A percentile compares a stretch with the other conserved stretches of the same genome.
These are phyloP conservation scores for Catajapyx aquilonaris DNA, from an alignment of 1,140 invertebrate species.

Conservation along the genomic window DNA sequence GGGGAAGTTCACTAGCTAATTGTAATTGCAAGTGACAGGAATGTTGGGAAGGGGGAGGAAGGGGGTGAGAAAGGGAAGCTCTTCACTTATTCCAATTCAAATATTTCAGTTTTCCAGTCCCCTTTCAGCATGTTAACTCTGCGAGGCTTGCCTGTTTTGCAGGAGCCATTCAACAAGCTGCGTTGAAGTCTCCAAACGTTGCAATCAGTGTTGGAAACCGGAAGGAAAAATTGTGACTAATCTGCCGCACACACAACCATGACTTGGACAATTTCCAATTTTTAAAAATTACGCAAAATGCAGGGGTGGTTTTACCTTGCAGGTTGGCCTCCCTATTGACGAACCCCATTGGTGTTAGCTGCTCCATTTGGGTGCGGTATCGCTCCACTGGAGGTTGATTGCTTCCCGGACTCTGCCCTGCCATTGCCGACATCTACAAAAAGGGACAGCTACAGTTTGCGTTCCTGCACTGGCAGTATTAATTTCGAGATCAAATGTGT, in stretches of 20 bases:
- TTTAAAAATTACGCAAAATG: conserved; percentile 1
- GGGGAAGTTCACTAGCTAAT: no score
- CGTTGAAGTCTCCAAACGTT: conserved; percentile 93
- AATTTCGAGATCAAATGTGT: no score
- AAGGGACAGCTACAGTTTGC: no score
- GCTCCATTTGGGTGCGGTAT: conserved; percentile 86
- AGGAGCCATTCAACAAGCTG: conserved; percentile 84
- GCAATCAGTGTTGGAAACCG: conserved; percentile 66
- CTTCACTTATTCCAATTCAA: no score
- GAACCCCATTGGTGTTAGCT: conserved; percentile 94
- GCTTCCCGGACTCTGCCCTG: conserved; percentile 27
- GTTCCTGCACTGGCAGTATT: no score
- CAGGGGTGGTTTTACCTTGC: conserved; percentile 43
- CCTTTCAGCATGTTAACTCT: conserved; percentile 54
- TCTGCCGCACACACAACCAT: conserved; percentile 76
- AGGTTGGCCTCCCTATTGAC: conserved; percentile 93
- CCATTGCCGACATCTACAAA: conserved; percentile 30
- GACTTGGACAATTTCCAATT: conserved; percentile 55
- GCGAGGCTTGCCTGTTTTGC: conserved; percentile 53
- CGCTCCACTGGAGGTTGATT: conserved; percentile 78
- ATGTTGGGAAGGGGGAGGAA: no score
- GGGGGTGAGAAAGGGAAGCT: no score
- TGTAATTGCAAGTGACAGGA: no score
- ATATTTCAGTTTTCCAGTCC: no score
- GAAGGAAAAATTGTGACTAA: conserved; percentile 7